Conservation (phyloP, 2,888 invertebrate genomes). For the Copidosoma aretas region DNA sequence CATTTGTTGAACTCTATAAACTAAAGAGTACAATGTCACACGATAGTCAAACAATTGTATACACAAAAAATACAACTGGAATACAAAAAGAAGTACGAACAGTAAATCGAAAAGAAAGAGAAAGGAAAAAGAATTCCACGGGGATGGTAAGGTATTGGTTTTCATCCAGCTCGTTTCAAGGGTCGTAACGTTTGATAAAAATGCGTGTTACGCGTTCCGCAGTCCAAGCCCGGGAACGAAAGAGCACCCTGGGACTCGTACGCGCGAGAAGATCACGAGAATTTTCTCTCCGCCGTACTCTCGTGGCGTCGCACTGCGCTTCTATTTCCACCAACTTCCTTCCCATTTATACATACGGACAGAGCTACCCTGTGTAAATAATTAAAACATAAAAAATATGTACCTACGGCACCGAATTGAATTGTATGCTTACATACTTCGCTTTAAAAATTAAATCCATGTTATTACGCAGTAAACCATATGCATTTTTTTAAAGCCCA, state of each 20-base stretch:
- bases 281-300: conserved; percentile 53
- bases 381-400: conserved; percentile 29
- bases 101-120: conserved; percentile 19
- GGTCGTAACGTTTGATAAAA: conserved; percentile 63
- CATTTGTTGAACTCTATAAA: too few species aligned
- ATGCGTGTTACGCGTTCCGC: conserved; percentile 62
- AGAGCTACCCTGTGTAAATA: too few species aligned
- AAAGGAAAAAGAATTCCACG: conserved; percentile 53
- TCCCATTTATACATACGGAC: too few species aligned
- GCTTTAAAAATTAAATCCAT: background rate
- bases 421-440: background rate
- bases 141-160: conserved; percentile 62
- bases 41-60: conserved; percentile 37
- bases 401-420: background rate
- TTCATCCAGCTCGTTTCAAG: conserved; percentile 61
- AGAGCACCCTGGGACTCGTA: conserved; percentile 60
- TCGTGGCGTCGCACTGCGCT: conserved; percentile 17
- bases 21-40: too few species aligned
- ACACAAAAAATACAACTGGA: conserved; percentile 25
- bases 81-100: background rate
- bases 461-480: background rate
- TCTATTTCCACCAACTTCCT: too few species aligned
- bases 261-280: conserved; percentile 58
- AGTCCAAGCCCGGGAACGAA: conserved; percentile 53
- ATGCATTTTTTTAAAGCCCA: background rate